phyloP scores from a whole-genome alignment of 2,113 vertebrate species.

The Alectura lathami region DNA sequence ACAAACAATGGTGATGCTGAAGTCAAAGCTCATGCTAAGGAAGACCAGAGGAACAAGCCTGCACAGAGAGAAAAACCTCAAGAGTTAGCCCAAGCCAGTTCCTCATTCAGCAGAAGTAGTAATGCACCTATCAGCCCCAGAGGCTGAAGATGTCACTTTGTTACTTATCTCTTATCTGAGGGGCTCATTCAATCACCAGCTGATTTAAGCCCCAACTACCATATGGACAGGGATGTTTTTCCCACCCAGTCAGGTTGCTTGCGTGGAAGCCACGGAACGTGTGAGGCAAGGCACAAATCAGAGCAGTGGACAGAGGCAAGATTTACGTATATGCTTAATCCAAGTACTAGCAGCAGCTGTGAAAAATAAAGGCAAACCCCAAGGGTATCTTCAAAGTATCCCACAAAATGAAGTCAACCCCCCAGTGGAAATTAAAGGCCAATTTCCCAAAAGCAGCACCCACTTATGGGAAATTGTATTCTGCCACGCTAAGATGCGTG shows the following conservation, averaged over 20 bases:
- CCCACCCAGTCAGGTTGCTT: background rate
- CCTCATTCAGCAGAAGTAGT: background rate
- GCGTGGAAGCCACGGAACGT: background rate
- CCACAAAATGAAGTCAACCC: background rate
- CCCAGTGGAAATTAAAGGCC: background rate
- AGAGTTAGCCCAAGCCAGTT: background rate
- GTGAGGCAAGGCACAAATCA: background rate
- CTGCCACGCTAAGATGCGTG: background rate
- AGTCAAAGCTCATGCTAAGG: background rate
- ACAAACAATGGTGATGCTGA: background rate
- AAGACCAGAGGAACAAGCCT: background rate
- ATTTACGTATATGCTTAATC: background rate
- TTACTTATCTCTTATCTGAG: background rate
- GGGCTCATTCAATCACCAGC: background rate
- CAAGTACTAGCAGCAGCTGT: background rate
- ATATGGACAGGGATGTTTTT: background rate
- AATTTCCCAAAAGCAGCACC: background rate
- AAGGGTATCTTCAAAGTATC: background rate
- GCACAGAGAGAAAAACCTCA: background rate
- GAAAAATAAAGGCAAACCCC: background rate
- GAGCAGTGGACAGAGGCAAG: background rate
- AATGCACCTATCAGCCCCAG: background rate
- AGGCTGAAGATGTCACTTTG: background rate
- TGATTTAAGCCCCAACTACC: background rate
- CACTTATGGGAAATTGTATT: slow-evolving; percentile 12